Percentiles rank a stretch among this genome's conserved stretches.
phyloP scores from a whole-genome alignment of 2,113 vertebrate species.

The Craseonycteris thonglongyai region DNA sequence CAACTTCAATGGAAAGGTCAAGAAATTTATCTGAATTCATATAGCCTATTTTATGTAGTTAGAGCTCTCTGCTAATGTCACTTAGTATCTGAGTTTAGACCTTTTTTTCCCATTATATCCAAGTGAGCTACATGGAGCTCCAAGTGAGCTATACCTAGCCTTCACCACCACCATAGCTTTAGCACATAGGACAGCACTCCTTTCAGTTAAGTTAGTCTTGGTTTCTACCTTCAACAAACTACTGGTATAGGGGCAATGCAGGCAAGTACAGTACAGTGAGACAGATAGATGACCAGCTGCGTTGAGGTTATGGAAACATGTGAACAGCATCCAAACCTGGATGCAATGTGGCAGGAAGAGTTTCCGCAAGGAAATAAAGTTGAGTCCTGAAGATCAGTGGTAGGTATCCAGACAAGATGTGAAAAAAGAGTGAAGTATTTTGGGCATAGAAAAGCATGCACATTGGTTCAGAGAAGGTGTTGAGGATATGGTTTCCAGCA shows the following conservation, averaged over 20 bases:
- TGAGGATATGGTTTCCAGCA: neutral
- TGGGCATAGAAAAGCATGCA: neutral
- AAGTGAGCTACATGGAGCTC: neutral
- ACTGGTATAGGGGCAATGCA: too few relatives aligned
- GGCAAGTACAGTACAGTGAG: neutral
- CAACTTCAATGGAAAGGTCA: neutral
- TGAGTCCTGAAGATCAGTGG: neutral
- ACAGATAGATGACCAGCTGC: neutral
- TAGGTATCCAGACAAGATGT: neutral
- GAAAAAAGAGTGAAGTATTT: neutral
- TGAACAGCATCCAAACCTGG: neutral
- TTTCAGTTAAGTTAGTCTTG: neutral
- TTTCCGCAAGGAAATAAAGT: neutral
- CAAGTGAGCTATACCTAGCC: neutral
- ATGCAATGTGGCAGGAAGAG: rapidly evolving
- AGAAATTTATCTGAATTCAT: neutral
- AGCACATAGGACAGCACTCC: neutral
- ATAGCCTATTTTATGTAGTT: neutral
- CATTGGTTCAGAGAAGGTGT: neutral
- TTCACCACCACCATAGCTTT: neutral
- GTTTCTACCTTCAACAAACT: neutral
- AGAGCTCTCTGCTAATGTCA: neutral
- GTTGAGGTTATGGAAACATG: neutral
- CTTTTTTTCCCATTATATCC: neutral
- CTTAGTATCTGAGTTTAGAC: neutral